phyloP scores from a whole-genome alignment of 2,797 vertebrate genomes.

The Babyrousa celebensis region DNA sequence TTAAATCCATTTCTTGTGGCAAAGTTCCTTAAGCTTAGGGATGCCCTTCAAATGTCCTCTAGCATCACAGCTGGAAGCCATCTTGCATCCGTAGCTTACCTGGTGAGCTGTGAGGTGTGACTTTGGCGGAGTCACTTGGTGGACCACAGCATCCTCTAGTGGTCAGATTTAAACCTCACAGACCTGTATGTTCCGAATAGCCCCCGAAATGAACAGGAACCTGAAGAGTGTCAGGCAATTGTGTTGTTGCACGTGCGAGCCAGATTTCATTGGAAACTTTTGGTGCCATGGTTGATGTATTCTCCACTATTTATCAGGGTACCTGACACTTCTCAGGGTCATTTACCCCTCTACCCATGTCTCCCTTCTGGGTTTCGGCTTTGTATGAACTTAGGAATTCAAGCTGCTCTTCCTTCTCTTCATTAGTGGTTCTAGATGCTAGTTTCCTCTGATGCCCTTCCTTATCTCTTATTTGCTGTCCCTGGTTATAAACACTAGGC shows the following conservation, averaged over 20 bases:
- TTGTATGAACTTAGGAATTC: not conserved
- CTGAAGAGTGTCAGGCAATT: not conserved
- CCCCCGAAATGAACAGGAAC: not conserved
- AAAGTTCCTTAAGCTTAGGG: not conserved
- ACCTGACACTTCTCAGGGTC: not conserved
- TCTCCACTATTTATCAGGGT: not conserved
- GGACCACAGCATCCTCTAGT: conserved; percentile 76
- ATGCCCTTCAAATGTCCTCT: conserved; percentile 69
- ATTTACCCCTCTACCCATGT: not conserved
- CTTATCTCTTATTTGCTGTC: not conserved
- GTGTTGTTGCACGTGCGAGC: not conserved
- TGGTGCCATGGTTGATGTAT: not conserved
- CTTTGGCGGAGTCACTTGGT: not conserved
- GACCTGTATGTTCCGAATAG: not conserved
- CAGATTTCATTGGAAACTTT: not conserved
- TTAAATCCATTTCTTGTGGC: not conserved
- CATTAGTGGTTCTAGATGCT: not conserved
- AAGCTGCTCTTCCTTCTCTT: not conserved
- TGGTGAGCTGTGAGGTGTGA: not conserved
- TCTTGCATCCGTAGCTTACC: not conserved
- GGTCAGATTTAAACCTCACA: conserved; percentile 33
- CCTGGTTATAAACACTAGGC: not conserved
- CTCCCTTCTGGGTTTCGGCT: not conserved
- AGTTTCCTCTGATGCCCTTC: not conserved
- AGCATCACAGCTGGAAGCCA: conserved; percentile 66